Conservation (phyloP, 64 coral and sea anemone genomes). For the Platygyra sinensis region DNA sequence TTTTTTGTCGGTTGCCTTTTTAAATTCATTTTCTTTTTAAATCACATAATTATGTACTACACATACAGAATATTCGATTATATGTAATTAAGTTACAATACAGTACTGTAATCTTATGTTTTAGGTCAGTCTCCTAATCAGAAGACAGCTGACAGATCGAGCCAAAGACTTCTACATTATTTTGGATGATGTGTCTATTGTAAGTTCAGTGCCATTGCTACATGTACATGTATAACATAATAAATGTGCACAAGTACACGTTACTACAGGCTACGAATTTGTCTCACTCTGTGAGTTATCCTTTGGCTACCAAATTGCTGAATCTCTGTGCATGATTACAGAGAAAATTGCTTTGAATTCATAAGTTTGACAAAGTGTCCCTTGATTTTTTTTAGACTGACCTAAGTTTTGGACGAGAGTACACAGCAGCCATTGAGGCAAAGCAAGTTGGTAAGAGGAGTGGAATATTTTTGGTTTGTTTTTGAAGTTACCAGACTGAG, state of each 20-base stretch:
- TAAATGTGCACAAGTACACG: background rate
- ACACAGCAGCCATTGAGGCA: conserved; percentile 93
- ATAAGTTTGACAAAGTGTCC: background rate
- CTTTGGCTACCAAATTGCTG: too few species aligned
- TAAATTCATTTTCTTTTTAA: too few species aligned
- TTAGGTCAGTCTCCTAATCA: conserved; percentile 97
- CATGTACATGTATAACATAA: too few species aligned
- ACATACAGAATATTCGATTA: too few species aligned
- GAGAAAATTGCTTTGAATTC: too few species aligned
- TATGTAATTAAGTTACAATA: too few species aligned
- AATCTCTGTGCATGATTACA: too few species aligned
- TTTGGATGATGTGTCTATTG: conserved; percentile 99
- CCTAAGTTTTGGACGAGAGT: conserved; percentile 98
- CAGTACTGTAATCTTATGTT: background rate
- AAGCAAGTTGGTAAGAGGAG: conserved; percentile 89
- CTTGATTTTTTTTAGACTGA: conserved; percentile 85
- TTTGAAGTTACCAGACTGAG: too few species aligned
- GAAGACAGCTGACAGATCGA: conserved; percentile 90
- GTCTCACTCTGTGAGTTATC: background rate
- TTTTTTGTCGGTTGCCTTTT: too few species aligned
- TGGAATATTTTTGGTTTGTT: too few species aligned
- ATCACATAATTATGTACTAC: too few species aligned
- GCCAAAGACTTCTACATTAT: conserved; percentile 95
- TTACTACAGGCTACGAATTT: background rate
- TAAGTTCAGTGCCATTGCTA: conserved; percentile 28